Evolutionary conservation across 2,888 invertebrate genomes (phyloP), one percentile per base, ranked within the genome.

Genomic region (Campoplex capitator): DNA sequence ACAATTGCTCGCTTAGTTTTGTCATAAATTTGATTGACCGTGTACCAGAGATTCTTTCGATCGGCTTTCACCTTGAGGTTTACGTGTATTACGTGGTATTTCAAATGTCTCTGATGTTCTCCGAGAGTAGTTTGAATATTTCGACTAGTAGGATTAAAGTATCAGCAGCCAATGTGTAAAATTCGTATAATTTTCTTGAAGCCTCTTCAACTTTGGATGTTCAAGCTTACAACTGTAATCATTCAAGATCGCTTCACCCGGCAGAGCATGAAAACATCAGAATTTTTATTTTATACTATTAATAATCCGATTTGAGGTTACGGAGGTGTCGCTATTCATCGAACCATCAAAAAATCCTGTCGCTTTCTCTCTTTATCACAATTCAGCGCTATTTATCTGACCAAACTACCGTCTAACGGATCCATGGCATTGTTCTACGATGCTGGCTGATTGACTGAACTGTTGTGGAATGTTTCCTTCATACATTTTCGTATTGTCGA

Each of bases 1-100:
- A 62, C 56, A 28, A 79, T 56, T 48, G 35, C 70, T 42, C 32
- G 56, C 32, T 45, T 48, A 32, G 42, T 45, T 77, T 77, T 65
- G 45, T 62, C 62, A 45, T 32, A 38, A 35, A 28, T 42, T 32
- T 42, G 35, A 45, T 51, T 51, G 51, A 77, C 16, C n/a, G 32
- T 51, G 28, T 67, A 67, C 38, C 65, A 67, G 42, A 48, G 45
- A 54, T 65, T 67, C 16, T 67, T 67, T 77, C 23, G 23, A 56
- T 74, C 16, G 56, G 18, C 23, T 42, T 73, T 35, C n/a, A 18
- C n/a, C 28, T 42, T 42, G 11, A 0, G 23, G 23, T 42, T 9
- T 42, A 42, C 23, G 23, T 23, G 23, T 42, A 42, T 42, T 68
- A 0, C 42, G 38, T 9, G 23, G 4, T 70, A 28, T 42, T 45